Evolutionary conservation across 1,140 invertebrate species (phyloP).

Genomic region (Lordiphosa collinella): DNA sequence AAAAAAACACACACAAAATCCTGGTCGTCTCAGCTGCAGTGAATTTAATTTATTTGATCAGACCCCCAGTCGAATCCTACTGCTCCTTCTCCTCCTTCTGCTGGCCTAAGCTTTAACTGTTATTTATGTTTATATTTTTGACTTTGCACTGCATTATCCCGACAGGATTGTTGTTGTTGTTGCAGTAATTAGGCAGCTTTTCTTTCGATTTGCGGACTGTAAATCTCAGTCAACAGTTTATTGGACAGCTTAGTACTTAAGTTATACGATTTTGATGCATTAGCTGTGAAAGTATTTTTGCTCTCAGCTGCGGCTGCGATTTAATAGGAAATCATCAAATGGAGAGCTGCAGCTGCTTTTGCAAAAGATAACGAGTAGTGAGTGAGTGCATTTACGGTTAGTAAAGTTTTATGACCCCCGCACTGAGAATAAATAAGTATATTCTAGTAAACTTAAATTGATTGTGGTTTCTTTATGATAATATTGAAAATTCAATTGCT

Average conservation of each 20-base stretch:
- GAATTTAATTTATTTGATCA: conserved; percentile 69
- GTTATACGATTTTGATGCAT: conserved; percentile 53
- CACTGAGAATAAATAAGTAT: not conserved
- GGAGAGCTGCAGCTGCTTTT: conserved; percentile 25
- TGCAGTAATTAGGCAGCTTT: conserved; percentile 67
- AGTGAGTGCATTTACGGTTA: conserved; percentile 42
- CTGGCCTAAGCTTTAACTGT: conserved; percentile 50
- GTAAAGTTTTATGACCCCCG: conserved; percentile 41
- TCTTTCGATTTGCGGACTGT: conserved; percentile 25
- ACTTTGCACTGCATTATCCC: conserved; percentile 66
- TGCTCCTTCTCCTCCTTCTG: conserved; percentile 17
- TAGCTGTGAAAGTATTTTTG: conserved; percentile 33
- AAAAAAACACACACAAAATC: not conserved
- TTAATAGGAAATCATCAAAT: conserved; percentile 12
- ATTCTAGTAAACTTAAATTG: conserved; percentile 21
- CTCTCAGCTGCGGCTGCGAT: conserved; percentile 9
- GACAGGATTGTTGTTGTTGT: conserved; percentile 34
- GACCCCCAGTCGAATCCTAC: conserved; percentile 12
- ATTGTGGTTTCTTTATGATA: conserved; percentile 25
- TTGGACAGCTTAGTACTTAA: conserved; percentile 31
- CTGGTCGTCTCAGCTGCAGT: conserved; percentile 58
- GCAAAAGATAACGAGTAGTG: conserved; percentile 26
- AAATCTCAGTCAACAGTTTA: conserved; percentile 51
- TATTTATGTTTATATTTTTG: conserved; percentile 29
- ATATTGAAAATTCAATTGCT: not conserved